Base-by-base conservation (phyloP, 1,140 invertebrate species). In the Xylocopa sonorina region DNA sequence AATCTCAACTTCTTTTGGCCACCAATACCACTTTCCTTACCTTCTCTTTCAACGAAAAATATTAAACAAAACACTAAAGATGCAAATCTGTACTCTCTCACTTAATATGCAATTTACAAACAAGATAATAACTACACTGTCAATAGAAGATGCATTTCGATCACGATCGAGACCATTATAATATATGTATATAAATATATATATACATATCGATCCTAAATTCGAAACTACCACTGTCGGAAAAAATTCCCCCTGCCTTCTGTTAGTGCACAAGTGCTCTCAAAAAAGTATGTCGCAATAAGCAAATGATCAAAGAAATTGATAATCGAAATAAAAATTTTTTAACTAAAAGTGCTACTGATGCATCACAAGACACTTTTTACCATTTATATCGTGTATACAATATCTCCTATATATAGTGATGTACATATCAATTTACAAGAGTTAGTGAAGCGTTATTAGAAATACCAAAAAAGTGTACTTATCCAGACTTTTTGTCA, bases 401-500 rank as follows among this genome's bases (percentile, higher is more conserved):
- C 46, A 64, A 55, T 51, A 78, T 64, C 46, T 82, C 72, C 81
- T 48, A 60, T 76, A 77, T 48, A 60, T 76, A 77, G 60, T 75
- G 58, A 81, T 66, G 46, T 79, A 62, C 48, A 78, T 53, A 63
- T 73, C 81, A 82, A 75, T 73, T 79, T 84, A 82, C 53, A 81
- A 81, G 63, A 85, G 58, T 83, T 87, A 86, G 69, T 81, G 67
- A 87, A 86, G 85, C 81, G 58, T 81, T 76, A 80, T 46, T 27
- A 50, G 80, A 81, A 75, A 86, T 78, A 66, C 58, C n/a, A n/a
- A 67, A 72, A 27, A 48, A 78, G 81, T 68, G 60, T 73, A 86
- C 81, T 83, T 84, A 88, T 78, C 62, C 46, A 75, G 58, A 86
- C 81, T 46, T 79, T 43, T 64, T 7, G 29, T 72, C 82, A 94